A percentile compares a stretch with the other conserved stretches of the same genome.
These are phyloP conservation scores for Eriosoma lanigerum DNA, from an alignment of 1,140 invertebrate species.

Conservation along the genomic window DNA sequence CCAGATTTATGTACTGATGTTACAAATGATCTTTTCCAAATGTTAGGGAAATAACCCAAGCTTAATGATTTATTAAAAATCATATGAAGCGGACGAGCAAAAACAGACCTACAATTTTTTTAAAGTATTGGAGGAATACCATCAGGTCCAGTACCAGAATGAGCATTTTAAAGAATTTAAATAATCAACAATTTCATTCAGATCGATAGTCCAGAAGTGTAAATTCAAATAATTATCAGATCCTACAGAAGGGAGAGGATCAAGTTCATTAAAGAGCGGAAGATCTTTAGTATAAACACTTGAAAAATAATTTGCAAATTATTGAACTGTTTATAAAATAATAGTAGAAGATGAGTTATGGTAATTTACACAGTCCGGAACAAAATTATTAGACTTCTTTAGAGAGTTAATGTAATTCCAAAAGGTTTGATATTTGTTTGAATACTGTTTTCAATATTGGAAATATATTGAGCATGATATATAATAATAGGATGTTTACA, in stretches of 20 bases:
- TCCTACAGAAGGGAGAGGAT: neutral
- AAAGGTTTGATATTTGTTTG: neutral
- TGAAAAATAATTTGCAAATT: neutral
- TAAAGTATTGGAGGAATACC: neutral
- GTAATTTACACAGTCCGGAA: neutral
- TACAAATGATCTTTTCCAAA: neutral
- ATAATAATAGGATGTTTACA: neutral
- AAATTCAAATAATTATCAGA: neutral
- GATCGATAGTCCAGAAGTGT: neutral
- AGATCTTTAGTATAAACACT: neutral
- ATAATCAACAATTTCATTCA: neutral
- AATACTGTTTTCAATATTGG: neutral
- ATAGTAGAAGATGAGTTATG: neutral
- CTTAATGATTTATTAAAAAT: constrained; percentile 7
- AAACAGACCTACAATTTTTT: neutral
- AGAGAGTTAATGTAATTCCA: neutral
- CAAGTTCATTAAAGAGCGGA: neutral
- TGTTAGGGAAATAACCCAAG: neutral
- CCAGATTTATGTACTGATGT: neutral
- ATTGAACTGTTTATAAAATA: neutral
- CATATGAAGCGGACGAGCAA: neutral
- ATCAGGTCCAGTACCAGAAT: neutral
- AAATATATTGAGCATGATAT: neutral
- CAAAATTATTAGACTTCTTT: neutral
- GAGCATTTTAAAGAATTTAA: neutral